These are phyloP conservation scores for Syrista parreyssii DNA, from an alignment of 2,888 invertebrate species.

Conservation along the genomic window DNA sequence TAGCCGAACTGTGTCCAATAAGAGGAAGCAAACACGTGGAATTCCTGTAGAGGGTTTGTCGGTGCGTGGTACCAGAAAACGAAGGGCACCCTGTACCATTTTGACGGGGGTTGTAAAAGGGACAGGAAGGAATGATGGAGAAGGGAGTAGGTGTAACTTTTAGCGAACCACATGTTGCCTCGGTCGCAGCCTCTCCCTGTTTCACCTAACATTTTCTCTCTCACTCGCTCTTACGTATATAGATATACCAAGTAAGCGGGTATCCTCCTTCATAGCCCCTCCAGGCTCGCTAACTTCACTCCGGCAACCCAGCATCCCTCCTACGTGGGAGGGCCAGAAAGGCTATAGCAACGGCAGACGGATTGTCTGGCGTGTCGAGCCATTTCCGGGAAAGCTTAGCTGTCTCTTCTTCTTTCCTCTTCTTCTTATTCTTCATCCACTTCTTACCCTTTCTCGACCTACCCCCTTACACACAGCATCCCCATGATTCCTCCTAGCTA, in stretches of 20 bases:
- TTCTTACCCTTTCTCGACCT: not conserved
- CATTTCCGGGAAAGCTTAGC: slow-evolving; percentile 26
- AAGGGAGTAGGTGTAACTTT: slow-evolving; percentile 37
- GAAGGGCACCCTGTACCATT: not conserved
- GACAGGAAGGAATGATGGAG: slow-evolving; percentile 16
- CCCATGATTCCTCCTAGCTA: slow-evolving; percentile 10
- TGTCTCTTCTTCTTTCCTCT: slow-evolving; percentile 7
- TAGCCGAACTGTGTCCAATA: no score
- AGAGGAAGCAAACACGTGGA: not conserved
- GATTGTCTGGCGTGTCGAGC: slow-evolving; percentile 40
- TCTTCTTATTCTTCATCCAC: not conserved
- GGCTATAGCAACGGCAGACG: slow-evolving; percentile 30
- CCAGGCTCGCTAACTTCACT: not conserved
- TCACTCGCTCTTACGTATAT: slow-evolving; percentile 4
- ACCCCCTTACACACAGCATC: not conserved
- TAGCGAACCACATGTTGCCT: slow-evolving; percentile 52
- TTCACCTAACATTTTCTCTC: slow-evolving; percentile 23
- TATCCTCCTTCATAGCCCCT: not conserved
- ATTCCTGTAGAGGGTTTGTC: not conserved
- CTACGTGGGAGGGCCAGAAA: slow-evolving; percentile 12
- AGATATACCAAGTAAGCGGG: not conserved
- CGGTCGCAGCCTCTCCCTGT: slow-evolving; percentile 23
- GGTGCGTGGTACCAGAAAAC: not conserved
- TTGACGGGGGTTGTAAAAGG: not conserved
- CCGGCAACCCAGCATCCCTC: not conserved